Evolutionary conservation across 2,113 vertebrate species (phyloP).

Genomic region (Anoplopoma fimbria): DNA sequence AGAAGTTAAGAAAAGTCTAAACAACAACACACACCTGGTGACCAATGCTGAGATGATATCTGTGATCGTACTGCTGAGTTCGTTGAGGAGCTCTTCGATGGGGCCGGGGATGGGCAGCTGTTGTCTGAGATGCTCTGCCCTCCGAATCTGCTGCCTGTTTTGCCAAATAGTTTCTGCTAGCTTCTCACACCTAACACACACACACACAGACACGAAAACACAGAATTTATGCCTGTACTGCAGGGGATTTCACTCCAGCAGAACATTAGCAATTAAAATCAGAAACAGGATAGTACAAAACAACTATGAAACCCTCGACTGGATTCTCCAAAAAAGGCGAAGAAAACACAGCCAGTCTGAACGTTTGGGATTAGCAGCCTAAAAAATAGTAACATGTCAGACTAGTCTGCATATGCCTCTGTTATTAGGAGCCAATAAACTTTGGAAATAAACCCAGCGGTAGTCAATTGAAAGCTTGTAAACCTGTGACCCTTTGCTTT

Average conservation of each 20-base stretch:
- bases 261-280: neutral
- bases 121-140: constrained; percentile 94
- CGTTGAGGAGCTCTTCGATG: constrained; percentile 92
- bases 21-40: constrained; percentile 84
- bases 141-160: constrained; percentile 96
- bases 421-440: constrained; percentile 38
- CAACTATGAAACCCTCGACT: neutral
- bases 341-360: neutral
- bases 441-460: constrained; percentile 20
- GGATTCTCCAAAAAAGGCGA: neutral
- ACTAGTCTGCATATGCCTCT: neutral
- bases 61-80: constrained; percentile 94
- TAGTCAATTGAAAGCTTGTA: constrained; percentile 48
- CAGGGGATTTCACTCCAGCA: neutral
- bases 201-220: constrained; percentile 20
- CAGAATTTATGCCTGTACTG: neutral
- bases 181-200: constrained; percentile 92
- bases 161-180: constrained; percentile 97
- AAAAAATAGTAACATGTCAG: neutral
- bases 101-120: constrained; percentile 96
- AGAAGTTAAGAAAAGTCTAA: neutral
- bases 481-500: constrained; percentile 57
- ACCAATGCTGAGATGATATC: constrained; percentile 98
- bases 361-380: neutral
- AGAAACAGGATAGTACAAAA: neutral